These are phyloP conservation scores for Propithecus perrieri DNA, from an alignment of 2,797 vertebrate species.

Conservation along the genomic window DNA sequence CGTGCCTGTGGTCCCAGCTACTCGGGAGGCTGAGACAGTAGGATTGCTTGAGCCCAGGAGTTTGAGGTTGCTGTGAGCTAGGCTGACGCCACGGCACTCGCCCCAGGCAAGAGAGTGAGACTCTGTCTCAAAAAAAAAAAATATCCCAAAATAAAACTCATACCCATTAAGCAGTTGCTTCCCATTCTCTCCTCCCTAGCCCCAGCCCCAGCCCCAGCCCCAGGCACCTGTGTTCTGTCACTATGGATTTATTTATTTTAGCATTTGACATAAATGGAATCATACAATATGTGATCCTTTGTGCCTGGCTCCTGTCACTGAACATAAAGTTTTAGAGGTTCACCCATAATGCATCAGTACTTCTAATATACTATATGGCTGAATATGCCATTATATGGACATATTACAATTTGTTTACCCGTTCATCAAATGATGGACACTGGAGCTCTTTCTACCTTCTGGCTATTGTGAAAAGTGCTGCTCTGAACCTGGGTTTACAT, in stretches of 20 bases:
- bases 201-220: neutral
- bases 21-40: too few relatives aligned
- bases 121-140: neutral
- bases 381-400: neutral
- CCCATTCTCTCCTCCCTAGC: neutral
- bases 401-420: neutral
- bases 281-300: neutral
- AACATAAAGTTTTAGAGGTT: neutral
- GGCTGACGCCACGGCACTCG: too few relatives aligned
- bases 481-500: neutral
- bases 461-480: neutral
- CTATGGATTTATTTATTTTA: neutral
- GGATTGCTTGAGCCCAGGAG: too few relatives aligned
- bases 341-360: neutral
- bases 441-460: neutral
- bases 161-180: neutral
- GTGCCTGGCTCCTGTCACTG: neutral
- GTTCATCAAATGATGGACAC: neutral
- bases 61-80: too few relatives aligned
- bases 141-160: neutral
- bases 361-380: neutral
- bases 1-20: too few relatives aligned
- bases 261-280: conserved; percentile 11
- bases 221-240: neutral
- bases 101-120: too few relatives aligned